Evolutionary conservation across 2,113 vertebrate genomes (phyloP).

Genomic region (Pterocles orientalis): DNA sequence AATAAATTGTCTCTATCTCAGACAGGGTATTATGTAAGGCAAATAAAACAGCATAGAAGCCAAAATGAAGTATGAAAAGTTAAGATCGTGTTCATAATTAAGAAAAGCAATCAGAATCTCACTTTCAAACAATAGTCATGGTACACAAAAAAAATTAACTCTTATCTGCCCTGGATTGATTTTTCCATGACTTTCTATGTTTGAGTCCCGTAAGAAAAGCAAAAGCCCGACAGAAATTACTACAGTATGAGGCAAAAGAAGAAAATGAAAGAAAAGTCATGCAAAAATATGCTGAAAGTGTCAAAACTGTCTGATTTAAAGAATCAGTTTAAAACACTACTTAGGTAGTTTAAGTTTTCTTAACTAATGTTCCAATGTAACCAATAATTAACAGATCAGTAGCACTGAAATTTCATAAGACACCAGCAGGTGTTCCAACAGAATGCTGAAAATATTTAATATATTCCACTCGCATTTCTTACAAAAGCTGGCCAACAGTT

Average conservation of each 20-base stretch:
- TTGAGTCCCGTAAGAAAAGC: background rate
- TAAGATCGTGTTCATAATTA: background rate
- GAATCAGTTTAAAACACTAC: background rate
- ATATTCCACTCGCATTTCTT: background rate
- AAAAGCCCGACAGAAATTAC: background rate
- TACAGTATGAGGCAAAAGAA: background rate
- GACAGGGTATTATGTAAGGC: background rate
- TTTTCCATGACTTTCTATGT: background rate
- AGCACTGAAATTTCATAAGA: background rate
- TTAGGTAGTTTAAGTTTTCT: background rate
- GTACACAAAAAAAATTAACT: background rate
- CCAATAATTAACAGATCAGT: fast-evolving
- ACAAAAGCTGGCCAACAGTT: background rate
- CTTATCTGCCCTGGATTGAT: background rate
- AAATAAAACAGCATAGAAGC: background rate
- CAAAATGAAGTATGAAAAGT: background rate
- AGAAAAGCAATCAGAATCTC: background rate
- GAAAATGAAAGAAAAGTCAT: background rate
- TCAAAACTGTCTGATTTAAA: background rate
- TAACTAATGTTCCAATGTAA: background rate
- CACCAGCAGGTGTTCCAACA: background rate
- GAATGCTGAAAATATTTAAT: background rate
- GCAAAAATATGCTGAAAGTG: background rate
- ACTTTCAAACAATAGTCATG: background rate
- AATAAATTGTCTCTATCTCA: background rate